These are phyloP conservation scores for Halesus radiatus DNA, from an alignment of 1,140 invertebrate genomes.

Conservation along the genomic window DNA sequence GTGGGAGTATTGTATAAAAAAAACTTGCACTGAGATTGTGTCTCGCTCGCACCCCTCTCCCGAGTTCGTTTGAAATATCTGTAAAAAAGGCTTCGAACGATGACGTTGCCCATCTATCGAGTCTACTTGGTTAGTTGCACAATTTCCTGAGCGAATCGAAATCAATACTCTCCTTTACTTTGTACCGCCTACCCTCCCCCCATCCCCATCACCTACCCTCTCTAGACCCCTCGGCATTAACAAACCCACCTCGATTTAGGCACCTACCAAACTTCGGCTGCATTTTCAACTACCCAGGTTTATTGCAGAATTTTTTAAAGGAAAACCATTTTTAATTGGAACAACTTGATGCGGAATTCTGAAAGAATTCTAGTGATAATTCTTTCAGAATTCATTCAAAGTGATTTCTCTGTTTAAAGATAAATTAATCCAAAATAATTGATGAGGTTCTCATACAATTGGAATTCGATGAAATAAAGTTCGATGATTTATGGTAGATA, in stretches of 20 bases:
- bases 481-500: no score
- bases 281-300: neutral
- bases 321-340: neutral
- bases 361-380: neutral
- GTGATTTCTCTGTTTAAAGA: neutral
- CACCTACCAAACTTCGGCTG: constrained; percentile 12
- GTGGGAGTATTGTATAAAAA: no score
- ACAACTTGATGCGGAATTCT: neutral
- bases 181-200: constrained; percentile 36
- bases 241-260: constrained; percentile 31
- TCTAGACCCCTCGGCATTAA: constrained; percentile 11
- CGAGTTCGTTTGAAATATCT: neutral
- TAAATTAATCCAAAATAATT: neutral
- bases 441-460: no score
- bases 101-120: constrained; percentile 15
- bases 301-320: no score
- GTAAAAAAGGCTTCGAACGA: neutral
- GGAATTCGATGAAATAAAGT: no score
- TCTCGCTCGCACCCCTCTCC: neutral
- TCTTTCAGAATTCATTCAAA: neutral
- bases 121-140: constrained; percentile 40
- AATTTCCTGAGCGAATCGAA: constrained; percentile 52
- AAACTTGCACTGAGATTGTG: no score
- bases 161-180: constrained; percentile 58
- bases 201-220: neutral